Percentiles rank a stretch among this genome's conserved stretches.
These are phyloP conservation scores for Melanotaenia nigrans DNA, from an alignment of 2,797 vertebrate genomes.

Conservation along the genomic window DNA sequence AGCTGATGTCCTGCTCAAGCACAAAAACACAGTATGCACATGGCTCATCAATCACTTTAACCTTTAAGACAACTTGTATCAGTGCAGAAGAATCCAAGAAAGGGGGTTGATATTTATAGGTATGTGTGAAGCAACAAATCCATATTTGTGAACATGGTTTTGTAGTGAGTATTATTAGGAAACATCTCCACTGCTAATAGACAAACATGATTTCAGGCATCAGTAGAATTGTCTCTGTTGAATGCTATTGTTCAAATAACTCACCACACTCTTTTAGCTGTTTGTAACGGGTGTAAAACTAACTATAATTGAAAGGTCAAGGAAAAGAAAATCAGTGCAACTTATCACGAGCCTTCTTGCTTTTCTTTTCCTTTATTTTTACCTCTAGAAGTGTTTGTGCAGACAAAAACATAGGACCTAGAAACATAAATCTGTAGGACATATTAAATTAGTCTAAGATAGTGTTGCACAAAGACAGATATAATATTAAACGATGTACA, in stretches of 20 bases:
- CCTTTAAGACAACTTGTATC: not conserved
- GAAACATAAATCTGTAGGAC: not conserved
- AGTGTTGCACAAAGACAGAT: no score
- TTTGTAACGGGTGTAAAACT: no score
- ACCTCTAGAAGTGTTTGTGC: not conserved
- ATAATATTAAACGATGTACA: no score
- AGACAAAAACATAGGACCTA: not conserved
- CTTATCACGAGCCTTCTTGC: not conserved
- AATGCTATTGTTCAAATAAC: no score
- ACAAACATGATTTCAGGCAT: no score
- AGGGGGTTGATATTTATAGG: not conserved
- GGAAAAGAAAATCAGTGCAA: no score
- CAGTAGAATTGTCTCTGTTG: no score
- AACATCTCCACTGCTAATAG: not conserved
- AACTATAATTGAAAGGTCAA: no score
- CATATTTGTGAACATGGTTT: not conserved
- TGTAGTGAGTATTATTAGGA: not conserved
- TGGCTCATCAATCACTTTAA: constrained; percentile 9
- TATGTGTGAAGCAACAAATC: not conserved
- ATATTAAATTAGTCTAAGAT: not conserved
- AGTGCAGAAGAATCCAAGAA: not conserved
- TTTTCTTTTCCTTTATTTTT: not conserved
- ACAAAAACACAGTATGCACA: constrained; percentile 25
- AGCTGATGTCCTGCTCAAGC: constrained; percentile 46
- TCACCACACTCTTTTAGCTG: no score